phyloP scores from a whole-genome alignment of 1,140 invertebrate genomes.

The Melitaea cinxia region DNA sequence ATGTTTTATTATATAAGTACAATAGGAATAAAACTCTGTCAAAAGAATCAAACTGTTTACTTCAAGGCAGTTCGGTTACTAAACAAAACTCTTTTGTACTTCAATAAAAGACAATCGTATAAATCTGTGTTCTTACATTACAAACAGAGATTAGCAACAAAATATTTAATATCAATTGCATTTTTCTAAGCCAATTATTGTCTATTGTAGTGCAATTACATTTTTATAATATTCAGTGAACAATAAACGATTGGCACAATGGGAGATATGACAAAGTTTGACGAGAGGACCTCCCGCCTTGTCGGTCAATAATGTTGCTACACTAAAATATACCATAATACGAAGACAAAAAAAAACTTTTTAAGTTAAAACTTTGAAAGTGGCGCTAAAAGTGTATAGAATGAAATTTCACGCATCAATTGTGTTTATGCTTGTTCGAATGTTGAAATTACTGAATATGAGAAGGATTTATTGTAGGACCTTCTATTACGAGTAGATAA shows the following conservation, averaged over 20 bases:
- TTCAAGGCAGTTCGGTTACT: no score
- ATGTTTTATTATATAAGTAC: no score
- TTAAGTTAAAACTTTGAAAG: not conserved
- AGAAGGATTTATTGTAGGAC: not conserved
- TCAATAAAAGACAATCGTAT: not conserved
- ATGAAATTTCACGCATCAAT: conserved; percentile 36
- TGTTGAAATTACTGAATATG: conserved; percentile 20
- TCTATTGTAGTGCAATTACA: conserved; percentile 53
- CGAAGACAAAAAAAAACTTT: not conserved
- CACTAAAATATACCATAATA: conserved; percentile 17
- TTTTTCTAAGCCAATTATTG: conserved; percentile 44
- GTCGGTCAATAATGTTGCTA: conserved; percentile 13
- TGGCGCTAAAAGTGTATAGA: conserved; percentile 34
- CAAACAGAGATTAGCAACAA: conserved; percentile 14
- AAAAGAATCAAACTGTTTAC: no score
- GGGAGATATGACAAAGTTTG: conserved; percentile 52
- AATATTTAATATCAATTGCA: conserved; percentile 42
- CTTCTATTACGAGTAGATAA: no score
- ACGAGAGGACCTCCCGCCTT: conserved; percentile 45
- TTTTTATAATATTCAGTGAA: conserved; percentile 50
- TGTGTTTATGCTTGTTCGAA: conserved; percentile 26
- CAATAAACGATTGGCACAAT: conserved; percentile 45
- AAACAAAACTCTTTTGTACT: not conserved
- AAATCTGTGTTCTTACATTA: not conserved
- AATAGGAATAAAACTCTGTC: no score